These are phyloP conservation scores for Diploscapter pachys DNA, from an alignment of 1,140 invertebrate genomes.

Conservation along the genomic window DNA sequence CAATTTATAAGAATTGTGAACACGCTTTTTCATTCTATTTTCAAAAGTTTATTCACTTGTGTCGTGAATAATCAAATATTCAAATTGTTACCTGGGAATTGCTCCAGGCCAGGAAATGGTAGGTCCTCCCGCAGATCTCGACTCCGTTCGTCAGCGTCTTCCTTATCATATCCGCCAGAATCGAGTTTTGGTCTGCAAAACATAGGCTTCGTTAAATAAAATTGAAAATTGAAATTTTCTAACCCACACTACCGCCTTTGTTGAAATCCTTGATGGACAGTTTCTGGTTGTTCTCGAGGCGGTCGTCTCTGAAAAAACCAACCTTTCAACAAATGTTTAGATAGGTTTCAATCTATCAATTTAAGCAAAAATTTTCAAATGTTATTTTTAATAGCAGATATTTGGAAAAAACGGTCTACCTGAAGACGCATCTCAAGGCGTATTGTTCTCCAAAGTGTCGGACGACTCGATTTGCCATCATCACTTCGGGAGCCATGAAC, in stretches of 20 bases:
- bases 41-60: no score
- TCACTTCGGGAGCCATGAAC: conserved; percentile 50
- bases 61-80: no score
- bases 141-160: conserved; percentile 38
- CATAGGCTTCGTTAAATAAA: no score
- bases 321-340: background rate
- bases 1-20: no score
- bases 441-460: conserved; percentile 49
- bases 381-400: background rate
- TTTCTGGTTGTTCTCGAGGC: conserved; percentile 26
- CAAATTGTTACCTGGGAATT: conserved; percentile 43
- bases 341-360: background rate
- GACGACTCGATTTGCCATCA: conserved; percentile 50
- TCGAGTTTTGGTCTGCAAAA: conserved; percentile 28
- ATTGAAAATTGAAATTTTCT: background rate
- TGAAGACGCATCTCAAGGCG: conserved; percentile 46
- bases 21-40: no score
- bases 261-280: conserved; percentile 37
- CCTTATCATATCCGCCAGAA: conserved; percentile 37
- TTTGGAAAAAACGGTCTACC: conserved; percentile 34
- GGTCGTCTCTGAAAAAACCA: background rate
- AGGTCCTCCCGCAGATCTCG: conserved; percentile 41
- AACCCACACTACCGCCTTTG: background rate
- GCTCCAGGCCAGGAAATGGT: conserved; percentile 53
- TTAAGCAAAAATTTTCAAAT: no score